These are phyloP conservation scores for Parazoanthus darwini DNA, from an alignment of 92 coral and sea anemone genomes.

Conservation along the genomic window DNA sequence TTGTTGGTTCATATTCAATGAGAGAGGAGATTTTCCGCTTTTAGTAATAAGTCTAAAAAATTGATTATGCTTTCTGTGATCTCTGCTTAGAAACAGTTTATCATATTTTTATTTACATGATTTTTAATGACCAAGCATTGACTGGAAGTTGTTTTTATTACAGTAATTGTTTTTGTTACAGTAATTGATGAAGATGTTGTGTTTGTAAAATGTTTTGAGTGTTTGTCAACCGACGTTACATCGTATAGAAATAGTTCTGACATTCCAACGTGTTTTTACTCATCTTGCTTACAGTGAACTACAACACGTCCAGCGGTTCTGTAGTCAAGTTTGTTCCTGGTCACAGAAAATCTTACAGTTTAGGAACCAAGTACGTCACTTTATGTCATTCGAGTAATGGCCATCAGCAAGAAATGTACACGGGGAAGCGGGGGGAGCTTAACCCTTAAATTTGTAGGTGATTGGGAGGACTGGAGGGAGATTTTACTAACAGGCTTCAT, in stretches of 20 bases:
- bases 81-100: no score
- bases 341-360: slow-evolving; percentile 85
- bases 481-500: no score
- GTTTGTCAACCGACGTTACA: background rate
- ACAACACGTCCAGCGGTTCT: slow-evolving; percentile 39
- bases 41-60: no score
- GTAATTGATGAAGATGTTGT: background rate
- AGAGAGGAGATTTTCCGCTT: no score
- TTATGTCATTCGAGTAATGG: background rate
- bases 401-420: no score
- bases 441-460: no score
- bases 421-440: background rate
- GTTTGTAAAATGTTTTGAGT: background rate
- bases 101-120: no score
- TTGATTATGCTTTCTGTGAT: no score
- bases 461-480: no score
- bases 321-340: slow-evolving; percentile 77
- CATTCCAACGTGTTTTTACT: background rate
- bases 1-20: no score
- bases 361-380: slow-evolving; percentile 82
- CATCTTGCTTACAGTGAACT: slow-evolving; percentile 32
- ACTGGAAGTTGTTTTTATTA: no score
- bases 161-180: background rate
- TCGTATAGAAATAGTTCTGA: background rate
- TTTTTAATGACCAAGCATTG: no score